A percentile compares a stretch with the other conserved stretches of the same genome.
These are phyloP conservation scores for Caradrina kadenii DNA, from an alignment of 2,888 invertebrate genomes.

Conservation along the genomic window DNA sequence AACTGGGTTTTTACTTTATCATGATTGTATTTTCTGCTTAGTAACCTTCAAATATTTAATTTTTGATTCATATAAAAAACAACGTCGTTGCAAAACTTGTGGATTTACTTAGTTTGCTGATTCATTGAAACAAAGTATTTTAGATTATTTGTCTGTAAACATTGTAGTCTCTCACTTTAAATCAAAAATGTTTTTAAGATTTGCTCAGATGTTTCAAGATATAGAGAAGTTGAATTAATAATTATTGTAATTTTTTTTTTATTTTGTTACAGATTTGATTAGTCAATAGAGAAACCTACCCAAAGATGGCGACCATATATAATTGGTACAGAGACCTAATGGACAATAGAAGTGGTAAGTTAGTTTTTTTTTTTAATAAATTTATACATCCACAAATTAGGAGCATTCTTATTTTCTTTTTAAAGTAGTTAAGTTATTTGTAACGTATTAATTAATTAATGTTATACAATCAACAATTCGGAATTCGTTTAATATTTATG, in stretches of 20 bases:
- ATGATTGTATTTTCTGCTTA: no score
- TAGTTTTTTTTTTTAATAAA: no score
- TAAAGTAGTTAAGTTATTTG: background rate
- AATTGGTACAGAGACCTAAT: constrained; percentile 93
- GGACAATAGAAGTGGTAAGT: constrained; percentile 93
- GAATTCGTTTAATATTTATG: constrained; percentile 32
- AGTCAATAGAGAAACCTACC: constrained; percentile 78
- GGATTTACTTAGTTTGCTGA: background rate
- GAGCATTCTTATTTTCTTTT: background rate
- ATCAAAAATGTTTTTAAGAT: background rate
- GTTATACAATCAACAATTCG: constrained; percentile 1
- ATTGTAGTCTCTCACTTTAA: background rate
- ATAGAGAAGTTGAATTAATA: no score
- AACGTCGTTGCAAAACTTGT: background rate
- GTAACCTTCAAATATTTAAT: constrained; percentile 1
- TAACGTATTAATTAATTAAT: constrained; percentile 12
- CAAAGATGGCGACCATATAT: constrained; percentile 91
- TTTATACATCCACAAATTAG: no score
- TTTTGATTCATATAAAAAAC: background rate
- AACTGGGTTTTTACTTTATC: background rate
- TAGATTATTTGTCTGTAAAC: background rate
- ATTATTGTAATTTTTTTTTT: constrained; percentile 46
- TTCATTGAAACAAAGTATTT: constrained; percentile 1
- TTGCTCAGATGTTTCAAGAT: background rate
- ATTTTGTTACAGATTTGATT: constrained; percentile 86